These are phyloP conservation scores for Chrysaora quinquecirrha DNA, from an alignment of 30 jellyfish, hydroid and myxozoan species.

Conservation along the genomic window DNA sequence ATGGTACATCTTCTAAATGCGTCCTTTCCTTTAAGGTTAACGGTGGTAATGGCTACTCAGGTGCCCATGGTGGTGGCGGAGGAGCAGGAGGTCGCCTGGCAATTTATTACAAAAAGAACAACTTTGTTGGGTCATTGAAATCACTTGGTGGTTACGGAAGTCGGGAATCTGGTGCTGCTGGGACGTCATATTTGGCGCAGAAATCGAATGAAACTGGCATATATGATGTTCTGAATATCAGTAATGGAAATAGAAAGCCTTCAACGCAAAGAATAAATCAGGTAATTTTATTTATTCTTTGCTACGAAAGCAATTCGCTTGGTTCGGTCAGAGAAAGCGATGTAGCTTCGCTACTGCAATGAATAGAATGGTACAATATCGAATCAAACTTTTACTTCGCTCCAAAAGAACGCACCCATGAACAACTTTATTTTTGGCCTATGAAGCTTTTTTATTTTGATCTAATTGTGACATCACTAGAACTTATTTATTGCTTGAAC, in stretches of 20 bases:
- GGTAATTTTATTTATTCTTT: conserved; percentile 7
- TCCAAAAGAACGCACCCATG: too few relatives aligned
- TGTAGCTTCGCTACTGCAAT: too few relatives aligned
- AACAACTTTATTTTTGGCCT: too few relatives aligned
- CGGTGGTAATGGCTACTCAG: conserved; percentile 59
- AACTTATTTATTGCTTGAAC: too few relatives aligned
- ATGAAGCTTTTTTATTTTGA: too few relatives aligned
- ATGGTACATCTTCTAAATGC: too few relatives aligned
- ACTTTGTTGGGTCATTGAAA: conserved; percentile 32
- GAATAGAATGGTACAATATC: too few relatives aligned
- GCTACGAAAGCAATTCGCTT: too few relatives aligned
- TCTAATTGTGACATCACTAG: too few relatives aligned
- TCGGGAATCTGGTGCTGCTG: conserved; percentile 66
- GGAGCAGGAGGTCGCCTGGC: conserved; percentile 80
- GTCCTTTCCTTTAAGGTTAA: too few relatives aligned
- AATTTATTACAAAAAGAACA: conserved; percentile 13
- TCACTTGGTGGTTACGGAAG: conserved; percentile 63
- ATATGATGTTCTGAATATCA: conserved; percentile 32
- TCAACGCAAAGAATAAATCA: conserved; percentile 35
- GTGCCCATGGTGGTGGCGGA: conserved; percentile 68
- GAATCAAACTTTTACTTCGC: too few relatives aligned
- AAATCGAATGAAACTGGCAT: conserved; percentile 7
- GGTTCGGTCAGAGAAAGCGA: too few relatives aligned
- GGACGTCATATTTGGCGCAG: conserved; percentile 36
- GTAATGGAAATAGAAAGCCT: conserved; percentile 38